Percentiles rank a stretch among this genome's conserved stretches.
These are phyloP conservation scores for Antheraea mylitta DNA, from an alignment of 1,140 invertebrate species.

Conservation along the genomic window DNA sequence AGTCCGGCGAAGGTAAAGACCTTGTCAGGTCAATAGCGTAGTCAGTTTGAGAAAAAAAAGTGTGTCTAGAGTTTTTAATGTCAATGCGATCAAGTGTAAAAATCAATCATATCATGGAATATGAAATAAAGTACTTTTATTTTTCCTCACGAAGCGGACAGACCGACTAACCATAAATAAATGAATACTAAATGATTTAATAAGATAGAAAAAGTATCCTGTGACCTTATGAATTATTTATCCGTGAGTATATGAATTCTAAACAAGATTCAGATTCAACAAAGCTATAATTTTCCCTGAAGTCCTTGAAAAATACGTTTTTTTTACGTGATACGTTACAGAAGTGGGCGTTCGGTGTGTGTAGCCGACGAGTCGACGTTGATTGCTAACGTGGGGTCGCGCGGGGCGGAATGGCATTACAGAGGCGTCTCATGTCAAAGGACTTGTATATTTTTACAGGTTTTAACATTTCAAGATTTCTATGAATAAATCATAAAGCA, in stretches of 20 bases:
- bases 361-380: neutral
- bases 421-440: neutral
- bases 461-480: neutral
- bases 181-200: neutral
- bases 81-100: no score
- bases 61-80: no score
- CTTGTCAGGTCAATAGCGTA: no score
- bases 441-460: constrained; percentile 2
- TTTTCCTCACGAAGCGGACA: no score
- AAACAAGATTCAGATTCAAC: neutral
- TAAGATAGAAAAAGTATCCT: neutral
- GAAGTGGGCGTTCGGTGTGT: neutral
- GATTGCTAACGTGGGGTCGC: neutral
- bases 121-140: no score
- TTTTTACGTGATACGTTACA: neutral
- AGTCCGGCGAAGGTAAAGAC: no score
- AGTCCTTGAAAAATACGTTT: constrained; percentile 1
- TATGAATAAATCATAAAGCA: neutral
- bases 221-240: neutral
- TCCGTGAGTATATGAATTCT: neutral
- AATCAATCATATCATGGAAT: no score
- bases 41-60: no score
- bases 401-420: neutral
- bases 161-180: no score
- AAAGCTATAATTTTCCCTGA: neutral